phyloP scores from a whole-genome alignment of 1,140 invertebrate species.

The Protaetia brevitarsis region DNA sequence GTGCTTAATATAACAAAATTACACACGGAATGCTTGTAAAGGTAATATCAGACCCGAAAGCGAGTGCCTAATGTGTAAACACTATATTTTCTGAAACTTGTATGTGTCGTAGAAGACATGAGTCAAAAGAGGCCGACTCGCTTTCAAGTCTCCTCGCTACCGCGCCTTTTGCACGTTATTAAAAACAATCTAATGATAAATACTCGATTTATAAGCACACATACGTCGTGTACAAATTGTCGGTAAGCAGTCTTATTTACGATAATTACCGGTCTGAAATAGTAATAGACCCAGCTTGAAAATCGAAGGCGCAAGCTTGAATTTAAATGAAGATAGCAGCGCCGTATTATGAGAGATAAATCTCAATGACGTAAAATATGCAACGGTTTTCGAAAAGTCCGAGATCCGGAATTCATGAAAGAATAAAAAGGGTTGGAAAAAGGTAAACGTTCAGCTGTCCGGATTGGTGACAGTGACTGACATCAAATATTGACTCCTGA shows the following conservation, averaged over 20 bases:
- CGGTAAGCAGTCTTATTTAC: too few relatives aligned
- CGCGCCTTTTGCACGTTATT: too few relatives aligned
- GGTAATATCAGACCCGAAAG: not conserved
- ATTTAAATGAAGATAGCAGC: not conserved
- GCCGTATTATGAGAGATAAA: not conserved
- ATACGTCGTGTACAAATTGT: too few relatives aligned
- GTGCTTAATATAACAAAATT: not conserved
- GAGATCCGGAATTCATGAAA: slow-evolving; percentile 8
- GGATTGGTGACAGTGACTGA: slow-evolving; percentile 32
- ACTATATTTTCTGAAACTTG: not conserved
- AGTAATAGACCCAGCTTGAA: too few relatives aligned
- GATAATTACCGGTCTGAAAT: too few relatives aligned
- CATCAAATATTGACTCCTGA: slow-evolving; percentile 35
- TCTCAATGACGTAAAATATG: slow-evolving; percentile 4
- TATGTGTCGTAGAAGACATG: not conserved
- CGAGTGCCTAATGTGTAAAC: not conserved
- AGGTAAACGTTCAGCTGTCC: slow-evolving; percentile 17
- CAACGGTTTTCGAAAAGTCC: not conserved
- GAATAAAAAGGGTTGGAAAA: slow-evolving; percentile 19
- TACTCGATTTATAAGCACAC: too few relatives aligned
- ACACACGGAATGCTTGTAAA: not conserved
- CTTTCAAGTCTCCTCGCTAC: not conserved
- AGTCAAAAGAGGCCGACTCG: not conserved
- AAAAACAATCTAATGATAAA: too few relatives aligned
- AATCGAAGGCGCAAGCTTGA: not conserved